Conservation (phyloP, 2,113 vertebrate genomes). For the Oreochromis tanganicae region DNA sequence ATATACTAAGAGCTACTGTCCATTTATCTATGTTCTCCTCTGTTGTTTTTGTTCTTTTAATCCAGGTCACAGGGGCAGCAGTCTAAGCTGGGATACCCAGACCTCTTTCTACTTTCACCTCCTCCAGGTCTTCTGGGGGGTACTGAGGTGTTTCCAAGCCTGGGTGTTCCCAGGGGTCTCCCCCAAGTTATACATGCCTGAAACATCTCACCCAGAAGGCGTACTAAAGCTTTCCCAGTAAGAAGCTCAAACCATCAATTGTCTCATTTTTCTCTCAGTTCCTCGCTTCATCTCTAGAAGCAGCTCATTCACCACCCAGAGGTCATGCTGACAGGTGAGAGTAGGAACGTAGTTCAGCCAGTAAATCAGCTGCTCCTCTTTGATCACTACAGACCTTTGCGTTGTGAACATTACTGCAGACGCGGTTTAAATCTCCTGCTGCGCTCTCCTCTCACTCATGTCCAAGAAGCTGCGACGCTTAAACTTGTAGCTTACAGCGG, state of each 20-base stretch:
- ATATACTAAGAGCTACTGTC: accelerated
- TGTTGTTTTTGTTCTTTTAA: background rate
- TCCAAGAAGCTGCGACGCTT: background rate
- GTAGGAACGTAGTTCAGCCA: background rate
- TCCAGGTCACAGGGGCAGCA: background rate
- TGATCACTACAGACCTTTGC: background rate
- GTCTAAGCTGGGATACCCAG: background rate
- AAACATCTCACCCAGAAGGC: background rate
- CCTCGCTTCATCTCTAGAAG: background rate
- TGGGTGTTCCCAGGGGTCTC: background rate
- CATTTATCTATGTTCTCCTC: background rate
- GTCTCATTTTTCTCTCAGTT: accelerated
- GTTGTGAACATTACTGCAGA: accelerated
- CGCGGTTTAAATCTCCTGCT: background rate
- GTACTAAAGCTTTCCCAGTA: background rate
- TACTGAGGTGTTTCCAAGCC: background rate
- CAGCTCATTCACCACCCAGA: background rate
- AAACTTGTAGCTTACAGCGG: background rate
- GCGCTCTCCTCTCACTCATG: background rate
- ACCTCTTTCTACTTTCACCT: accelerated
- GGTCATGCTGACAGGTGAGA: background rate
- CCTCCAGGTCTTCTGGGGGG: background rate
- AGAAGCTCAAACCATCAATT: background rate
- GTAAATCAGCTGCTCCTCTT: background rate
- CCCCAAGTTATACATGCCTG: background rate